Evolutionary conservation across 2,888 invertebrate species (phyloP).

Genomic region (Cyrtodaria siliqua): DNA sequence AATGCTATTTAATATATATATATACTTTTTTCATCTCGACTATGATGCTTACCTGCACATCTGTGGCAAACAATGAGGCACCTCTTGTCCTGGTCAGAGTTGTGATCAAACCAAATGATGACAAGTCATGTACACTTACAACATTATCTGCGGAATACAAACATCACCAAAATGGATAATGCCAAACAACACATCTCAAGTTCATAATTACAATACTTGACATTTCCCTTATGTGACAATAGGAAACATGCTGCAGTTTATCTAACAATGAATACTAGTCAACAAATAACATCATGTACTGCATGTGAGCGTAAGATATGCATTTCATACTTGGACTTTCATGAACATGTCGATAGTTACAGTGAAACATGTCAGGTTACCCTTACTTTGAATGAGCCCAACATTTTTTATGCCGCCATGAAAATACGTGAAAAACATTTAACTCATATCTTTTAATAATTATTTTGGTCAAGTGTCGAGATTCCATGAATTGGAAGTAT

Average conservation of each 20-base stretch:
- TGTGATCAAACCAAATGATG: conserved; percentile 90
- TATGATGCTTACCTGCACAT: conserved; percentile 85
- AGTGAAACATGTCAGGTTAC: no score
- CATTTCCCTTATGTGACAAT: background rate
- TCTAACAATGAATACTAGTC: background rate
- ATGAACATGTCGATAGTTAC: no score
- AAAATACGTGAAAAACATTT: no score
- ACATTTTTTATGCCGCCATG: no score
- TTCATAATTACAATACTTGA: background rate
- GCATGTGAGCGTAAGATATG: background rate
- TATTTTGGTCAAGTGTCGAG: no score
- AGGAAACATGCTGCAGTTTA: background rate
- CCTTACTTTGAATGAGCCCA: no score
- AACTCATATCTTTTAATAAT: no score
- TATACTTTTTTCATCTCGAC: no score
- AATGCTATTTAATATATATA: no score
- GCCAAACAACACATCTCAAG: background rate
- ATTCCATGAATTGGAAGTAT: no score
- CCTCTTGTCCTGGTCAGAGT: conserved; percentile 94
- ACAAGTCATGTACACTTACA: conserved; percentile 91
- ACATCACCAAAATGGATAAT: no score
- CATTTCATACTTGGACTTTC: background rate
- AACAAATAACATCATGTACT: no score
- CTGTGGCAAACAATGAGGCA: conserved; percentile 93
- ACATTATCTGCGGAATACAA: conserved; percentile 91